Conservation (phyloP, 2,113 vertebrate genomes). For the Tetrax tetrax region DNA sequence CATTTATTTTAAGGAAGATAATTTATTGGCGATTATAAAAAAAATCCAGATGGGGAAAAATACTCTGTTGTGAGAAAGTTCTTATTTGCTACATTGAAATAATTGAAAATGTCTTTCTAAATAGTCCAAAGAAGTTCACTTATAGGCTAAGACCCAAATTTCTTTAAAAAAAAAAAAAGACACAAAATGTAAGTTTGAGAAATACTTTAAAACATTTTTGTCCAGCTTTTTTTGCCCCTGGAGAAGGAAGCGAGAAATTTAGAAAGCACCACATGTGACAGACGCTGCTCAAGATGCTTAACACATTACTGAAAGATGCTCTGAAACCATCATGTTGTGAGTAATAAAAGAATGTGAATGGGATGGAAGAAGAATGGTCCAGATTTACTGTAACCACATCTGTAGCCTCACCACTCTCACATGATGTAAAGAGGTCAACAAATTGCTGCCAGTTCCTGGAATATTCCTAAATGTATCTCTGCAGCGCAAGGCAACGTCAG, state of each 20-base stretch:
- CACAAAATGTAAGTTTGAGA: not conserved
- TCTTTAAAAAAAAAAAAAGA: not conserved
- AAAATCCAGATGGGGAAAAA: not conserved
- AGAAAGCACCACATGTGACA: conserved; percentile 35
- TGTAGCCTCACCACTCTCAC: not conserved
- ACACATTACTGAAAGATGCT: conserved; percentile 29
- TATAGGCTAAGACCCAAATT: not conserved
- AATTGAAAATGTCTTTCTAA: not conserved
- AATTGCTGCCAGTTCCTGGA: not conserved
- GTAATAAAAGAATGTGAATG: not conserved
- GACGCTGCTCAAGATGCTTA: conserved; percentile 42
- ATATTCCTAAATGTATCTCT: not conserved
- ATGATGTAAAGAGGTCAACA: not conserved
- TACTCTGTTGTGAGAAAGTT: not conserved
- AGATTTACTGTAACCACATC: conserved; percentile 18
- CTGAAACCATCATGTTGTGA: not conserved
- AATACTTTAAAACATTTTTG: not conserved
- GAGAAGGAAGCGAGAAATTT: conserved; percentile 33
- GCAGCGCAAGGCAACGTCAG: not conserved
- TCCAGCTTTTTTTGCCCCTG: conserved; percentile 31
- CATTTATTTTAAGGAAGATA: not conserved
- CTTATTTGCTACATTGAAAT: not conserved
- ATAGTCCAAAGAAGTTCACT: not conserved
- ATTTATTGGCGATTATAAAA: not conserved
- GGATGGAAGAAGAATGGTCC: not conserved